Percentiles rank a stretch among this genome's conserved stretches.
phyloP scores from a whole-genome alignment of 2,113 vertebrate genomes.

The Glaucidium brasilianum region DNA sequence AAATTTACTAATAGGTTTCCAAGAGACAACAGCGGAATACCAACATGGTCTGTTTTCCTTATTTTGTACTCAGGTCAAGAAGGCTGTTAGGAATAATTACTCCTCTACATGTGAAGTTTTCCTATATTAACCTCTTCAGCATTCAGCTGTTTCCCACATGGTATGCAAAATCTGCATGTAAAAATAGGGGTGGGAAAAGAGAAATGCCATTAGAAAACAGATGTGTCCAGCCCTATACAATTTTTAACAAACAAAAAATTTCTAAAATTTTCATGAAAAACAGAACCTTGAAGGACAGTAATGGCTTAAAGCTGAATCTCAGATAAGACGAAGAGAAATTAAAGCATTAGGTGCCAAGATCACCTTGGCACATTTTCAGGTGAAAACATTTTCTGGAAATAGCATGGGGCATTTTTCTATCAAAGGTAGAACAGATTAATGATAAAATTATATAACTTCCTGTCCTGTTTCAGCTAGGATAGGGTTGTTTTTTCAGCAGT shows the following conservation, averaged over 20 bases:
- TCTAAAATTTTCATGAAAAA: background rate
- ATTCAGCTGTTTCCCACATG: background rate
- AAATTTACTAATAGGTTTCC: background rate
- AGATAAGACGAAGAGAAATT: background rate
- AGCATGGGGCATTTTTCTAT: background rate
- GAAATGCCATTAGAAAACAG: background rate
- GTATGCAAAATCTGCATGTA: background rate
- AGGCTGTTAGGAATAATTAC: background rate
- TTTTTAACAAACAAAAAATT: background rate
- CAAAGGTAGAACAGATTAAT: background rate
- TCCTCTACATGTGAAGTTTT: background rate
- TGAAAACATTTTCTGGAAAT: background rate
- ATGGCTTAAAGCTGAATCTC: background rate
- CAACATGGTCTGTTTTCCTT: background rate
- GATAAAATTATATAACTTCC: background rate
- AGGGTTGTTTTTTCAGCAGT: no score
- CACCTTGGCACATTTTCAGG: background rate
- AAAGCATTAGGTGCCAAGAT: background rate
- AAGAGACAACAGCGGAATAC: background rate
- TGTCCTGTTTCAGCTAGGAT: no score
- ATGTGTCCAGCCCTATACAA: background rate
- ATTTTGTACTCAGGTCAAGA: background rate
- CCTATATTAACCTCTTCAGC: background rate
- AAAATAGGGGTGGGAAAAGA: rapidly evolving
- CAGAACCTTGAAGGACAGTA: background rate